These are phyloP conservation scores for Pipistrellus pygmaeus DNA, from an alignment of 2,797 vertebrate genomes.

Conservation along the genomic window DNA sequence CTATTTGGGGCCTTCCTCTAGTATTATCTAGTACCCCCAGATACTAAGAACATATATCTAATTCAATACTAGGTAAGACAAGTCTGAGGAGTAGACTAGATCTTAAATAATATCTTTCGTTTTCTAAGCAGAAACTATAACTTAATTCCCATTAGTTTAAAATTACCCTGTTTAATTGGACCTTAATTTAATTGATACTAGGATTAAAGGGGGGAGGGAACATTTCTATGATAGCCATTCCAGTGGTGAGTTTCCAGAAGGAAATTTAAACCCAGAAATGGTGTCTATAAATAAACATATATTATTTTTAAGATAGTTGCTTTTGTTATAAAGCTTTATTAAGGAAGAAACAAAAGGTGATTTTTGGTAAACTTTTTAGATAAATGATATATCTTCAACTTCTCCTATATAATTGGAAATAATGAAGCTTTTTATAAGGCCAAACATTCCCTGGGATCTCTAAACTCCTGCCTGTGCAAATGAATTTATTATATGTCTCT, in stretches of 20 bases:
- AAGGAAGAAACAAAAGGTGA: conserved; percentile 12
- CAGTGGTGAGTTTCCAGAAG: neutral
- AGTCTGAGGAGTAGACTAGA: neutral
- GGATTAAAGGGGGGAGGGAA: neutral
- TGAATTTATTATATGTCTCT: neutral
- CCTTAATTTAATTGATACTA: neutral
- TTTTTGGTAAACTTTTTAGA: conserved; percentile 16
- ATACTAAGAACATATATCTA: neutral
- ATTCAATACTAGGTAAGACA: neutral
- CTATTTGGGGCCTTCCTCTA: neutral
- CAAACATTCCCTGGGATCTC: neutral
- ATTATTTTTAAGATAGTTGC: neutral
- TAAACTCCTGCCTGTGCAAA: neutral
- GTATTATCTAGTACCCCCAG: neutral
- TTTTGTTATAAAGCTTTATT: conserved; percentile 15
- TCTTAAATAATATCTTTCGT: neutral
- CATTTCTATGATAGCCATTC: conserved; percentile 40
- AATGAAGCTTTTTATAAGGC: conserved; percentile 10
- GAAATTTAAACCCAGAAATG: neutral
- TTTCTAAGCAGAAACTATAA: neutral
- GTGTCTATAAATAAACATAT: neutral
- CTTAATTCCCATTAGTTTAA: neutral
- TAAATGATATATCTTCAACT: neutral
- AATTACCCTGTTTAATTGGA: neutral
- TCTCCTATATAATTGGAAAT: conserved; percentile 36